Conservation (phyloP, 2,113 vertebrate species). For the Campylorhamphus procurvoides region DNA sequence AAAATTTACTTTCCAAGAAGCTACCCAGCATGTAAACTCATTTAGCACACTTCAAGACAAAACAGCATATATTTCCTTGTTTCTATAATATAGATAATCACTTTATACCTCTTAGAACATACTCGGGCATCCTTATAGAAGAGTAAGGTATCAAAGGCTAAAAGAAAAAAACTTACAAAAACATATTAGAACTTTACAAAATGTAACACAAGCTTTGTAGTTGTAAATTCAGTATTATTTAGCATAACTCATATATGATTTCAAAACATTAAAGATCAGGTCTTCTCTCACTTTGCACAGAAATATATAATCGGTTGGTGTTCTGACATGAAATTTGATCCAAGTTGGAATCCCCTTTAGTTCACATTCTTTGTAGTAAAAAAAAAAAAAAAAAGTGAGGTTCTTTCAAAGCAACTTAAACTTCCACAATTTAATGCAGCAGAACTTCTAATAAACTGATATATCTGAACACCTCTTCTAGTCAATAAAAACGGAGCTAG, state of each 20-base stretch:
- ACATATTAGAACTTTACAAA: not conserved
- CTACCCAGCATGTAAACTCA: not conserved
- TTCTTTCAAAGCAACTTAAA: slow-evolving; percentile 4
- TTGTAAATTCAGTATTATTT: not conserved
- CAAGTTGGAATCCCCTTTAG: not conserved
- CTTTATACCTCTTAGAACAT: not conserved
- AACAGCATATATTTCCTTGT: not conserved
- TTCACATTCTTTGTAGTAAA: not conserved
- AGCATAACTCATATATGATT: not conserved
- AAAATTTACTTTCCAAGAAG: not conserved
- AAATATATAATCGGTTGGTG: fast-evolving
- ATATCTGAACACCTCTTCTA: not conserved
- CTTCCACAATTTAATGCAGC: not conserved
- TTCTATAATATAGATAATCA: not conserved
- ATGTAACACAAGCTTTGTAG: not conserved
- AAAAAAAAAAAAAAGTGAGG: not conserved
- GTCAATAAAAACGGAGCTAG: not conserved
- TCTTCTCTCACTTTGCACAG: not conserved
- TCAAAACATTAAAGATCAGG: not conserved
- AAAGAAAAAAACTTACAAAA: not conserved
- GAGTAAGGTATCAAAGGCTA: not conserved
- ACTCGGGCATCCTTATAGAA: not conserved
- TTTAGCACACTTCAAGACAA: not conserved
- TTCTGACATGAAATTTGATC: not conserved
- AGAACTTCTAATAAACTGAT: not conserved